A percentile compares a stretch with the other conserved stretches of the same genome.
phyloP scores from a whole-genome alignment of 2,888 invertebrate species.

The Leptinotarsa peninsularis region DNA sequence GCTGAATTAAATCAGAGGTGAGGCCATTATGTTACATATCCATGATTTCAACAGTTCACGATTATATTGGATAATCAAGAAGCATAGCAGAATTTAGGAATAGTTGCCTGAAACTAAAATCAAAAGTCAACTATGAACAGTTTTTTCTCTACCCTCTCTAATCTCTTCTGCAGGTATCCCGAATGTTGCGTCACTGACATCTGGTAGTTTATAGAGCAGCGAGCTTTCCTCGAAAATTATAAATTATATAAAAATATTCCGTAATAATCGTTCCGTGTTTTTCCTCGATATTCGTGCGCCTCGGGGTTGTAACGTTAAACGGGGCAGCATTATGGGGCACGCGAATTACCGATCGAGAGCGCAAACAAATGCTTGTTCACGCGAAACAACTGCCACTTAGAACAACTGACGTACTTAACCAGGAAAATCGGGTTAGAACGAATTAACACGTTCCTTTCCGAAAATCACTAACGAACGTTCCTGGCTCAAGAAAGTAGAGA shows the following conservation, averaged over 20 bases:
- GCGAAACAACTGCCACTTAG: slow-evolving; percentile 67
- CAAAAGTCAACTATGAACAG: background rate
- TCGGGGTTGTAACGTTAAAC: slow-evolving; percentile 66
- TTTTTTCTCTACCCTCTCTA: background rate
- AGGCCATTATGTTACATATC: too few relatives aligned
- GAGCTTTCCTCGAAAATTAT: slow-evolving; percentile 59
- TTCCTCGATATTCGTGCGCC: slow-evolving; percentile 62
- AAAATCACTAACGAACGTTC: background rate
- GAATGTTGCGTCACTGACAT: slow-evolving; percentile 31
- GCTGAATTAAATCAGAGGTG: too few relatives aligned
- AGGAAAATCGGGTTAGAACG: slow-evolving; percentile 47
- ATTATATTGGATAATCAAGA: too few relatives aligned
- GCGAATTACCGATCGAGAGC: slow-evolving; percentile 67
- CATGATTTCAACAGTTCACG: too few relatives aligned
- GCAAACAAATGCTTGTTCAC: slow-evolving; percentile 68
- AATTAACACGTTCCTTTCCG: slow-evolving; percentile 42
- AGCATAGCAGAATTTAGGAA: too few relatives aligned
- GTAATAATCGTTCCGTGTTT: slow-evolving; percentile 62
- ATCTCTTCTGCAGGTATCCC: background rate
- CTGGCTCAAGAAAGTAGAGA: too few relatives aligned
- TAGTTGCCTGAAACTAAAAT: too few relatives aligned
- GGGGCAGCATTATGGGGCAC: slow-evolving; percentile 65
- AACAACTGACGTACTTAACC: slow-evolving; percentile 61
- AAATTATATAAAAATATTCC: slow-evolving; percentile 59
- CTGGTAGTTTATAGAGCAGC: slow-evolving; percentile 42